Evolutionary conservation across 2,888 invertebrate species (phyloP), one percentile per base, ranked within the genome.

Genomic region (Teinopalpus imperialis): DNA sequence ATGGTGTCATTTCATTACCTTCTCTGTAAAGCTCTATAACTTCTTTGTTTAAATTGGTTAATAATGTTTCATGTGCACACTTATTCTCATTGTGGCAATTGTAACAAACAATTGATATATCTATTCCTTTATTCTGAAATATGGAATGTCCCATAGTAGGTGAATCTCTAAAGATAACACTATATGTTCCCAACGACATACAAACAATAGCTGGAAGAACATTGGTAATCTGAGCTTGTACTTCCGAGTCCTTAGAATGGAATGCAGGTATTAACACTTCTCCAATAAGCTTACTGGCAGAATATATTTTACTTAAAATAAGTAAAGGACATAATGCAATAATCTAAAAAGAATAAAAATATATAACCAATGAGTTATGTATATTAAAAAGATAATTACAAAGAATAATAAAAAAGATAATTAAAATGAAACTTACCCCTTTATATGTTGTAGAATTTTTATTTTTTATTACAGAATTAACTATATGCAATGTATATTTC

Each of bases 251-350:
- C 59, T 81, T 86, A 12, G 68, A 69, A 8, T 80, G 59, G 39
- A 87, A 74, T 1, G 77, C 79, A 45, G 87, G 85, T 64, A 87
- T 74, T 5, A 89, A 56, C 36, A 86, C 61, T 18, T 88, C 85
- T 12, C 77, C 78, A 27, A 89, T 79, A 4, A 87, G 52, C 59
- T 80, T 86, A 50, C 85, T 81, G 26, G 77, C 64, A 18, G 81
- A 73, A 24, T 65, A 60, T 3, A 69, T 61, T 60, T 80, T 80
- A 46, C 68, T 81, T 24, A 76, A 30, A 13, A 86, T 49, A 5
- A 89, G 43, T 10, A 86, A 61, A 16, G 85, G 81, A 49, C 74
- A 73, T 20, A 85, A 40, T 21, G 63, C 48, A 31, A 83, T 60
- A 7, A 88, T 55, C 89, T 89, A 72, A 43, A 83, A 86, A 58